Conservation (phyloP, 1,140 invertebrate species). For the Tetragonula clypearis region DNA sequence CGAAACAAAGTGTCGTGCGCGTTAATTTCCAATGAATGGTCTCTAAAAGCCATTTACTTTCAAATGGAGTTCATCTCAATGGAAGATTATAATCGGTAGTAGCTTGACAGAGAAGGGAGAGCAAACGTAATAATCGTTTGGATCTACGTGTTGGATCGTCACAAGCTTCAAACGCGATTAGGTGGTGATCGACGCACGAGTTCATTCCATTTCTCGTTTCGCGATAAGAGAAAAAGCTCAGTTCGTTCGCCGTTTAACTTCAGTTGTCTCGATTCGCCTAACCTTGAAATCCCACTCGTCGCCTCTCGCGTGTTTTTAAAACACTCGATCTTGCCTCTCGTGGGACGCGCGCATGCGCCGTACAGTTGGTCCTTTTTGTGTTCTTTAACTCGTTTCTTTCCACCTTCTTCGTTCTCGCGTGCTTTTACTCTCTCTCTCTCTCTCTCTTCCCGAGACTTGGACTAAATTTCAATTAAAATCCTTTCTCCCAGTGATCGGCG, state of each 20-base stretch:
- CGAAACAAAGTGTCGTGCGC: not conserved
- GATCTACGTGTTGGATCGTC: too few species aligned
- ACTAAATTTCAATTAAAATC: slow-evolving; percentile 54
- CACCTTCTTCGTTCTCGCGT: slow-evolving; percentile 14
- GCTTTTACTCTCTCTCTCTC: not conserved
- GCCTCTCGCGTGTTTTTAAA: slow-evolving; percentile 63
- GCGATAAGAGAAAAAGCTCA: not conserved
- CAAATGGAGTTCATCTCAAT: not conserved
- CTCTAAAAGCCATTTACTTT: not conserved
- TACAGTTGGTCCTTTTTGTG: slow-evolving; percentile 20
- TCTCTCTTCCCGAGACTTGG: not conserved
- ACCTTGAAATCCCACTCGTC: slow-evolving; percentile 68
- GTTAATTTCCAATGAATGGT: not conserved
- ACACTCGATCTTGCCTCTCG: slow-evolving; percentile 49
- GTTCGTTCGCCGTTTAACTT: slow-evolving; percentile 57
- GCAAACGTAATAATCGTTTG: not conserved
- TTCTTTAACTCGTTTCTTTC: slow-evolving; percentile 6
- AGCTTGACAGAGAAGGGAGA: not conserved
- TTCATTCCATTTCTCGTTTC: not conserved
- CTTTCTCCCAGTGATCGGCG: not conserved
- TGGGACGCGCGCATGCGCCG: slow-evolving; percentile 47
- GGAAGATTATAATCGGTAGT: not conserved
- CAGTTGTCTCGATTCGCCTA: slow-evolving; percentile 55
- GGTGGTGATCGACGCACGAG: not conserved
- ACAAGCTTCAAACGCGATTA: not conserved